phyloP scores from a whole-genome alignment of 2,888 invertebrate genomes.

The Dugesia japonica region DNA sequence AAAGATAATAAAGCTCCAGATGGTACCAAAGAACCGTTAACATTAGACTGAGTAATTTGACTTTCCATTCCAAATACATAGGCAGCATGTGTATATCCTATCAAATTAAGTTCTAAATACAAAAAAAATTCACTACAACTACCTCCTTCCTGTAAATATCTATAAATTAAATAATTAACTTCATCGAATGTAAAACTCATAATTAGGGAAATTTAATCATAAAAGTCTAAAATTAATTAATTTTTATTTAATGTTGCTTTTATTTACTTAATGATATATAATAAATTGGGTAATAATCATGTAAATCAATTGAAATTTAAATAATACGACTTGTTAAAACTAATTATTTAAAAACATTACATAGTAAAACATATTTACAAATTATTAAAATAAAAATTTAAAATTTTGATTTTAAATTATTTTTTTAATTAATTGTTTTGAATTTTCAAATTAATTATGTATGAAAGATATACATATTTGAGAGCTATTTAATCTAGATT shows the following conservation, averaged over 20 bases:
- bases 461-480: too few relatives aligned
- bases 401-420: too few relatives aligned
- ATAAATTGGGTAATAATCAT: background rate
- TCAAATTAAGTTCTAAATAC: background rate
- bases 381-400: too few relatives aligned
- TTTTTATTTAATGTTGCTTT: background rate
- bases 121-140: constrained; percentile 40
- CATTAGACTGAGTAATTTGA: constrained; percentile 90
- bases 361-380: background rate
- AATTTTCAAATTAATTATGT: too few relatives aligned
- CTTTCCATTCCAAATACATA: constrained; percentile 96
- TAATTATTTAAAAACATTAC: constrained; percentile 20
- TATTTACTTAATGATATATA: background rate
- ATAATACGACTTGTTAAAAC: constrained; percentile 2
- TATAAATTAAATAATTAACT: constrained; percentile 91
- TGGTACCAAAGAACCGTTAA: constrained; percentile 87
- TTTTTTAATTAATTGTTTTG: too few relatives aligned
- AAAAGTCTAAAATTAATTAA: background rate
- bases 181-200: constrained; percentile 99
- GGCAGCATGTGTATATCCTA: constrained; percentile 90
- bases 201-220: background rate
- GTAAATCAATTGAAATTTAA: background rate
- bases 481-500: too few relatives aligned
- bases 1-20: constrained; percentile 84
- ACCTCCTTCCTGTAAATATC: constrained; percentile 97